phyloP scores from a whole-genome alignment of 2,113 vertebrate species.

The Beaufortia kweichowensis region DNA sequence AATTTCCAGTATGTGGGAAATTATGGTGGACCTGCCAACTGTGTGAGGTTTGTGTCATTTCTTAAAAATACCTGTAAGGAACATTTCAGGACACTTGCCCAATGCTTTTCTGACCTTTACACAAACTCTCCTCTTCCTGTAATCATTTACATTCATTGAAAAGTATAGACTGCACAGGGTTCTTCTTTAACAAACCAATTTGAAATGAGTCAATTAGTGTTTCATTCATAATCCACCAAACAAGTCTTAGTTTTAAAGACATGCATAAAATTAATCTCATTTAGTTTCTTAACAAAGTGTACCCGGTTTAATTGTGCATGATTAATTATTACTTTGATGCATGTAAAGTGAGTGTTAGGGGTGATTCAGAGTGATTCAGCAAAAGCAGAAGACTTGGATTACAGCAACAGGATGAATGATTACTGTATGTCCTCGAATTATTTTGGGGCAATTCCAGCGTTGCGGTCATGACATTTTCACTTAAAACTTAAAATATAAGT shows the following conservation, averaged over 20 bases:
- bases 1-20: constrained; percentile 29
- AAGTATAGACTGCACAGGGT: neutral
- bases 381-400: neutral
- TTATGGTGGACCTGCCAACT: constrained; percentile 10
- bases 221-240: no score
- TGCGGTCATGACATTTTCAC: no score
- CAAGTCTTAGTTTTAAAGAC: no score
- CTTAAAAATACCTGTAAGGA: neutral
- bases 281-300: no score
- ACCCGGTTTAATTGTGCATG: neutral
- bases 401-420: neutral
- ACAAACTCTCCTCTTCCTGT: neutral
- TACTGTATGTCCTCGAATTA: neutral
- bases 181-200: no score
- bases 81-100: neutral
- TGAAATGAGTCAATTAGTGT: no score
- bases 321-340: no score
- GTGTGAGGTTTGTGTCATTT: neutral
- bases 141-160: neutral
- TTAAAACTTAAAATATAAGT: no score
- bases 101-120: neutral
- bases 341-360: no score
- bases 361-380: neutral
- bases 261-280: no score
- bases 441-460: no score